Base-by-base conservation (phyloP, 2,797 vertebrate genomes). In the Enoplosus armatus region DNA sequence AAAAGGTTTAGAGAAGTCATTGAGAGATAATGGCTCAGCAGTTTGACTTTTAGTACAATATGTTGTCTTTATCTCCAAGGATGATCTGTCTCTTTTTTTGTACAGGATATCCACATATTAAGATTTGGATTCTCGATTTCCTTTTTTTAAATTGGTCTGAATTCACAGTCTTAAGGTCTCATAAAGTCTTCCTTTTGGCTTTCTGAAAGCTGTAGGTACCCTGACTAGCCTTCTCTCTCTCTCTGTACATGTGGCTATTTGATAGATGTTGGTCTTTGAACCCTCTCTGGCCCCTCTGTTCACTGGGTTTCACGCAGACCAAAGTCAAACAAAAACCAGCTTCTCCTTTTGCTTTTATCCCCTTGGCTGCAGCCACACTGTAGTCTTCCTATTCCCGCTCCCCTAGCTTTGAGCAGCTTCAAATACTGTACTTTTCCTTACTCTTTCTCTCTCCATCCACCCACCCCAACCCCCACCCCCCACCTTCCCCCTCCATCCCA, bases 401-500 rank as follows among this genome's bases (percentile, higher is more conserved):
- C 29, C 20, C 35, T 0, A 0, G 33, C 55, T 70, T 83, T 59
- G 55, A 71, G 47, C 41, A n/a, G 35, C 43, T 62, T 80, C 43
- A 69, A 47, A 62, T 56, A 27, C 53, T 50, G 29, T 24, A 39
- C 27, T 73, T 69, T 66, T 24, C 53, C 62, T 66, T 51, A 56
- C 29, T 53, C 22, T 53, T 27, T 43, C 18, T 43, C 15, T 39
- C 55, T 39, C 48, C 37, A 15, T 56, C 63, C 58, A 29, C 47
- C 45, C n/a, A 24, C 16, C 4, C 33, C 14, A 16, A n/a, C 24
- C 31, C n/a, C 51, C 27, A 29, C 33, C 33, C 6, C 1, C 35
- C 35, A 8, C 35, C 8, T 9, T 2, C 9, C 45, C 56, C 35
- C 26, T 61, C 48, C 80, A 72, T 84, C 91, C 89, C 78, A 82